phyloP scores from a whole-genome alignment of 2,888 invertebrate genomes.

The Drosophila acutilabella region DNA sequence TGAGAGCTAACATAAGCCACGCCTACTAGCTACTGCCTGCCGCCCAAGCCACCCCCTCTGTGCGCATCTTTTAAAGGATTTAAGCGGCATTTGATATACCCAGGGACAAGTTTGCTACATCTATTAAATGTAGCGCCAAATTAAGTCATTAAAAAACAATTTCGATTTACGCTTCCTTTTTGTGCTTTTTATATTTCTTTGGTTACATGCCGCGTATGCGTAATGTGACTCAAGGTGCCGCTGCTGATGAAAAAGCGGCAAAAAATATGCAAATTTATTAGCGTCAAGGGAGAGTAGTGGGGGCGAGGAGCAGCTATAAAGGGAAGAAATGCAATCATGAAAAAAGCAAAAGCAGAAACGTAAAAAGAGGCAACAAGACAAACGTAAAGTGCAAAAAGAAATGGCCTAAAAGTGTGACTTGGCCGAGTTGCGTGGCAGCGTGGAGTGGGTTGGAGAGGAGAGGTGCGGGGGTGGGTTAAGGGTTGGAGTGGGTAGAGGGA shows the following conservation, averaged over 20 bases:
- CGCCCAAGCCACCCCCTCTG: neutral
- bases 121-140: slow-evolving; percentile 63
- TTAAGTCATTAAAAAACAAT: slow-evolving; percentile 75
- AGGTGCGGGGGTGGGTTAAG: neutral
- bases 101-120: slow-evolving; percentile 23
- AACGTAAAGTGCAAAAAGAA: slow-evolving; percentile 63
- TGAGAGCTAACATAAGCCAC: neutral
- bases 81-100: slow-evolving; percentile 67
- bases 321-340: slow-evolving; percentile 67
- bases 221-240: slow-evolving; percentile 24
- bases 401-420: slow-evolving; percentile 75
- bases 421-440: slow-evolving; percentile 11
- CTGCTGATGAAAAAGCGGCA: slow-evolving; percentile 19
- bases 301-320: slow-evolving; percentile 31
- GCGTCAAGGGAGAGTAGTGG: neutral
- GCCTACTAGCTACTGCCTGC: neutral
- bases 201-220: slow-evolving; percentile 52
- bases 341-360: slow-evolving; percentile 46
- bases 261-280: slow-evolving; percentile 67
- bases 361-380: slow-evolving; percentile 42
- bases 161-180: slow-evolving; percentile 33
- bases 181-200: neutral
- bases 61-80: slow-evolving; percentile 50
- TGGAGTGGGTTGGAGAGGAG: neutral
- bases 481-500: neutral